Evolutionary conservation across 2,888 invertebrate genomes (phyloP).

Genomic region (Pardosa pseudoannulata): DNA sequence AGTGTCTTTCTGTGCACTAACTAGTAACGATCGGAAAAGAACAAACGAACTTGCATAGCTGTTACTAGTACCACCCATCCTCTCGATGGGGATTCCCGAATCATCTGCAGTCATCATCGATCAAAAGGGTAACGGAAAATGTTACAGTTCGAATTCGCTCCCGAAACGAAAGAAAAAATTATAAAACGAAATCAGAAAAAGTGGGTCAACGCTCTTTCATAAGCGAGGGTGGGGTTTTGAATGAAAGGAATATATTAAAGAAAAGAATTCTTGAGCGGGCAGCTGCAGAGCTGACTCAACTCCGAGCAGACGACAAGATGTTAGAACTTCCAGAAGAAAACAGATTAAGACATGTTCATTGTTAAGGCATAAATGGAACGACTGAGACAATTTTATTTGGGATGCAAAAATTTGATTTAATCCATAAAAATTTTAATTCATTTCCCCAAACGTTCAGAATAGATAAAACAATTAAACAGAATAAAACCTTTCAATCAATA

Average conservation of each 20-base stretch:
- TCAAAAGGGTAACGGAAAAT: conserved; percentile 13
- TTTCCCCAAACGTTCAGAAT: too few species aligned
- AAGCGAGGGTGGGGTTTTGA: conserved; percentile 30
- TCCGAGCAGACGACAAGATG: background rate
- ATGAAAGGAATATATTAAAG: conserved; percentile 19
- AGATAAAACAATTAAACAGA: too few species aligned
- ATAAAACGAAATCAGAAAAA: conserved; percentile 11
- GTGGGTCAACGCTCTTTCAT: conserved; percentile 14
- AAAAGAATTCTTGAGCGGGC: conserved; percentile 2
- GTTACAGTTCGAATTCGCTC: conserved; percentile 4
- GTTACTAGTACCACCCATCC: background rate
- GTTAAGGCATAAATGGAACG: too few species aligned
- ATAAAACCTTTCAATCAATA: too few species aligned
- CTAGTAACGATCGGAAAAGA: too few species aligned
- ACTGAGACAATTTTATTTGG: too few species aligned
- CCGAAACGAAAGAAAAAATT: conserved; percentile 2
- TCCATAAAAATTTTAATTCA: too few species aligned
- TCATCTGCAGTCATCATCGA: conserved; percentile 27
- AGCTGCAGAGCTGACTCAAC: conserved; percentile 5
- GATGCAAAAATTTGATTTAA: too few species aligned
- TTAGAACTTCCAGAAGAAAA: too few species aligned
- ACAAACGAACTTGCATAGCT: background rate
- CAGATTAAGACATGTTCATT: too few species aligned
- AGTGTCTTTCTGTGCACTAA: too few species aligned
- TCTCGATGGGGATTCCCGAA: background rate